Conservation (phyloP, 2,113 vertebrate genomes). For the Hippocampus guttulatus region DNA sequence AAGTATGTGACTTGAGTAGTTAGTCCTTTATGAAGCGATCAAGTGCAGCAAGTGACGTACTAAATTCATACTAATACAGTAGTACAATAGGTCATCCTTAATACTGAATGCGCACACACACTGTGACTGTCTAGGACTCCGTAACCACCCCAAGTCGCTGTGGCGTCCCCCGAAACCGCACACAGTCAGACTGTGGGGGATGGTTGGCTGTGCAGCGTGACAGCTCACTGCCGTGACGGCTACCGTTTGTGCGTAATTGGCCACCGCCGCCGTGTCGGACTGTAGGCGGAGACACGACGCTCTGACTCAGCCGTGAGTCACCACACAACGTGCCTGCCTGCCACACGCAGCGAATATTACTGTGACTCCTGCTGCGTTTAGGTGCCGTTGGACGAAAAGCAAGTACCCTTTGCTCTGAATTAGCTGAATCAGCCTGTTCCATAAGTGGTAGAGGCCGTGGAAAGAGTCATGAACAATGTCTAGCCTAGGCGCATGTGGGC, state of each 20-base stretch:
- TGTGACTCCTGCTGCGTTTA: constrained; percentile 14
- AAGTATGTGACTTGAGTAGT: not conserved
- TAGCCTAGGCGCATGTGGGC: no score
- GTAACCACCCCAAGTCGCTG: constrained; percentile 1
- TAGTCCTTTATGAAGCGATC: not conserved
- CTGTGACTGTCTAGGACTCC: not conserved
- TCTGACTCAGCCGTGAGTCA: constrained; percentile 60
- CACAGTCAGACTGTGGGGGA: constrained; percentile 7
- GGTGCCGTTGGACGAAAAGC: not conserved
- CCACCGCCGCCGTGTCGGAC: constrained; percentile 55
- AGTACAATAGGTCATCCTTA: not conserved
- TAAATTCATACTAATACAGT: no score
- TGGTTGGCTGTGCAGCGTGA: constrained; percentile 15
- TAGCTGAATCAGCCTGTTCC: not conserved
- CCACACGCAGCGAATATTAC: constrained; percentile 46
- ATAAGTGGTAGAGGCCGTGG: not conserved
- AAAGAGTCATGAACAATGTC: not conserved
- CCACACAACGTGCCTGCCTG: constrained; percentile 50
- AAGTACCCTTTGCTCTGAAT: not conserved
- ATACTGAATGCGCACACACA: not conserved
- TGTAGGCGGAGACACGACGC: constrained; percentile 28
- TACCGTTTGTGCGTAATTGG: constrained; percentile 52
- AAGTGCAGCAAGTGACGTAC: not conserved
- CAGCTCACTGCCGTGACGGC: constrained; percentile 16
- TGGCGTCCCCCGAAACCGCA: constrained; percentile 28